Evolutionary conservation across 2,113 vertebrate species (phyloP), one percentile per base, ranked within the genome.

Genomic region (Plectropomus leopardus): DNA sequence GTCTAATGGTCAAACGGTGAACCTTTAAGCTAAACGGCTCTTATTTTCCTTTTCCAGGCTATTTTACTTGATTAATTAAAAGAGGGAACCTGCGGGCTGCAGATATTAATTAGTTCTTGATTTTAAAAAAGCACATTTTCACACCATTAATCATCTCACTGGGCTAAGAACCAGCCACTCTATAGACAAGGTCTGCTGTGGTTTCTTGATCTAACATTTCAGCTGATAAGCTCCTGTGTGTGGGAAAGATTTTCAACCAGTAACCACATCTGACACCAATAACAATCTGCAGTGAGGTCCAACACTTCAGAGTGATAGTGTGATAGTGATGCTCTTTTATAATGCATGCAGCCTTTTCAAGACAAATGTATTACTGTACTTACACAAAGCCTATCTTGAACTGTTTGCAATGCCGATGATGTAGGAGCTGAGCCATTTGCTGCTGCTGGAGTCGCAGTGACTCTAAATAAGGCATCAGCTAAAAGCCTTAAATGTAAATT

Each of bases 401-500:
- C n/a, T 79, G 36, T 42, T 50, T 36, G 50, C 16, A 32, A 30
- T 75, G 58, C 50, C 40, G 19, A 26, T 51, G 55, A 44, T 24
- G 23, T 19, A 76, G 2, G 11, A 58, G 42, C 47, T 70, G 17
- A 30, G 79, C 34, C 19, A 32, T 57, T 50, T 79, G 80, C 50
- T 19, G 1, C 14, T 57, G 36, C 2, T 47, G 17, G 19, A 60
- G 19, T 24, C 14, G 26, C 66, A 51, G 15, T 34, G 67, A 72
- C 36, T 83, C 50, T 40, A 30, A 79, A 82, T 80, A 76, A 57
- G 28, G 7, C 61, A 72, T 55, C 42, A 36, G 44, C 54, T 83
- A 79, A 81, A 59, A 65, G 79, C 47, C 16, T 50, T 68, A 44
- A 73, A 63, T 80, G 67, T 61, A 87, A 86, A 90, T 83, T 69